These are phyloP conservation scores for Acromyrmex heyeri DNA, from an alignment of 1,140 invertebrate species.

Conservation along the genomic window DNA sequence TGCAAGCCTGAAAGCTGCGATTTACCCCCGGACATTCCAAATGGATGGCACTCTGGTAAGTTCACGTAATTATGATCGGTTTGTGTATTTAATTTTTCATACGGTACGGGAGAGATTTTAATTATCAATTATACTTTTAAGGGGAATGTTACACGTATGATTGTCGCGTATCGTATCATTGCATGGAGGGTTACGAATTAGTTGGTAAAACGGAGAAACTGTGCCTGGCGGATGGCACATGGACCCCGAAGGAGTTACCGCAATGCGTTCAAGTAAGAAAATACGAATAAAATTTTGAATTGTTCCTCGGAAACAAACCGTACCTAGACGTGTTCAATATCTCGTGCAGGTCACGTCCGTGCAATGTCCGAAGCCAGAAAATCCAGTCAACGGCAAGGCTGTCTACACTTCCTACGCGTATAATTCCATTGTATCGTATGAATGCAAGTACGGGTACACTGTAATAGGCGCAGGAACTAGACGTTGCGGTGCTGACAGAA, in stretches of 20 bases:
- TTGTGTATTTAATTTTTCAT: too few relatives aligned
- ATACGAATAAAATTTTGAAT: not conserved
- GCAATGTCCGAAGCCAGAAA: conserved; percentile 94
- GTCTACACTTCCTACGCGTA: conserved; percentile 97
- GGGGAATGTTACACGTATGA: conserved; percentile 97
- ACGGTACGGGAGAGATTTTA: not conserved
- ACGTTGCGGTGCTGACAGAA: conserved; percentile 95
- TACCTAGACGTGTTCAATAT: conserved; percentile 22
- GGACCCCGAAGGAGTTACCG: conserved; percentile 96
- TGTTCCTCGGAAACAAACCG: not conserved
- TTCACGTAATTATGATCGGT: not conserved
- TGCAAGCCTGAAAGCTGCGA: conserved; percentile 97
- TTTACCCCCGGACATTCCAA: conserved; percentile 94
- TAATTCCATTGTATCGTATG: conserved; percentile 97
- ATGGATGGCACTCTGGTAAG: conserved; percentile 93
- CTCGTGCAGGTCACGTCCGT: conserved; percentile 92
- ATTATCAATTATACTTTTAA: conserved; percentile 71
- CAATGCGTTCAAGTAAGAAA: conserved; percentile 92
- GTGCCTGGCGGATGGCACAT: conserved; percentile 95
- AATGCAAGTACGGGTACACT: conserved; percentile 96
- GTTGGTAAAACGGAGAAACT: conserved; percentile 93
- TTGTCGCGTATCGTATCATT: conserved; percentile 96
- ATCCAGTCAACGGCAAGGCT: conserved; percentile 96
- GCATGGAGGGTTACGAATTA: conserved; percentile 96
- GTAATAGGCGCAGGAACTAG: conserved; percentile 95